phyloP scores from a whole-genome alignment of 2,113 vertebrate genomes.

The Oryzias javanicus region DNA sequence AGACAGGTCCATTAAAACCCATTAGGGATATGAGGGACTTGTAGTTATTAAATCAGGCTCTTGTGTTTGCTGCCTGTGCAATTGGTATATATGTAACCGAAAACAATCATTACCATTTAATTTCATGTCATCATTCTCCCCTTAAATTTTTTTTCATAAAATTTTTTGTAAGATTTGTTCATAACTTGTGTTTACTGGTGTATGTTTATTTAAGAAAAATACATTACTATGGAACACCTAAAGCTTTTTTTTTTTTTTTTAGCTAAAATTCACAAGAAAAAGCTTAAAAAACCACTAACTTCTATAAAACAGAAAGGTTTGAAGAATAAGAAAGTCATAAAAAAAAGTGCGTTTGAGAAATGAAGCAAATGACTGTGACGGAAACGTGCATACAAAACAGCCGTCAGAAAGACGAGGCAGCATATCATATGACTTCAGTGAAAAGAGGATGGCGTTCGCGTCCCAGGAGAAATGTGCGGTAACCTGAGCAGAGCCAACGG shows the following conservation, averaged over 20 bases:
- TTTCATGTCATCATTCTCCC: too few relatives aligned
- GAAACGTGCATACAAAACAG: conserved; percentile 13
- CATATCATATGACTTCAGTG: conserved; percentile 1
- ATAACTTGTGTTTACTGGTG: neutral
- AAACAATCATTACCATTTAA: too few relatives aligned
- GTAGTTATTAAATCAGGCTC: conserved; percentile 5
- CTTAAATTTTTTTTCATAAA: too few relatives aligned
- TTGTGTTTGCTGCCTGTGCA: neutral
- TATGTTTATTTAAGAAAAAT: neutral
- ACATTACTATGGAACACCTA: conserved; percentile 31
- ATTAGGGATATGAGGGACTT: neutral
- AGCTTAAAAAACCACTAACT: conserved; percentile 1
- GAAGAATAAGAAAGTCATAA: conserved; percentile 19
- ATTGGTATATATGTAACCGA: too few relatives aligned
- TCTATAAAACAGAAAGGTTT: conserved; percentile 28
- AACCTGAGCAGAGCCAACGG: conserved; percentile 26
- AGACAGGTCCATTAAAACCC: neutral
- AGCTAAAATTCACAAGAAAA: neutral
- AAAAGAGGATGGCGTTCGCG: conserved; percentile 1
- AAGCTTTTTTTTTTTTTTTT: conserved; percentile 12
- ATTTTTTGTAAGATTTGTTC: too few relatives aligned
- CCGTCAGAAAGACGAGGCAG: neutral
- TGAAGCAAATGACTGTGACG: neutral
- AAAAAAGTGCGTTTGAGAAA: too few relatives aligned
- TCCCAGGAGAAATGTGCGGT: conserved; percentile 13